A percentile compares a stretch with the other conserved stretches of the same genome.
Evolutionary conservation across 2,113 vertebrate species (phyloP).

Genomic region (Syngnathus floridae): DNA sequence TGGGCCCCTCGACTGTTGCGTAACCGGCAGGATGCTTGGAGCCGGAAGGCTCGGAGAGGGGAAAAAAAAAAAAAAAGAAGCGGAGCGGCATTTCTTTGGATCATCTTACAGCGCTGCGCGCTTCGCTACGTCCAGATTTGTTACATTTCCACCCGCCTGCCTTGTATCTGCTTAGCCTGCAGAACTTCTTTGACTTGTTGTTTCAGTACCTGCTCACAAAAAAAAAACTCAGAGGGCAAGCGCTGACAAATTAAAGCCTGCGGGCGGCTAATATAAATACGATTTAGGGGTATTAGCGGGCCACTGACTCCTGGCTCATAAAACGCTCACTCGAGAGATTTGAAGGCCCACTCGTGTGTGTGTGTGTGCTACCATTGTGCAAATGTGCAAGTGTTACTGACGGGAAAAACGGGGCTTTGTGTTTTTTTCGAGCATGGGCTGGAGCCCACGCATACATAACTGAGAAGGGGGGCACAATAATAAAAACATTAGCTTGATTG

Average conservation of each 20-base stretch:
- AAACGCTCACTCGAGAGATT: background rate
- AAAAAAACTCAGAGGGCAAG: background rate
- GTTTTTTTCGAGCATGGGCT: background rate
- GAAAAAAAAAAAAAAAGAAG: slow-evolving; percentile 9
- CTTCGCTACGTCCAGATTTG: slow-evolving; percentile 10
- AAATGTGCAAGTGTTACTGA: slow-evolving; percentile 1
- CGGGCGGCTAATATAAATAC: background rate
- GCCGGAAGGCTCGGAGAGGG: slow-evolving; percentile 15
- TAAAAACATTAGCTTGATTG: background rate
- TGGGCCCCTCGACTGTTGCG: slow-evolving; percentile 53
- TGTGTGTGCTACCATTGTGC: background rate
- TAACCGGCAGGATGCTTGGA: slow-evolving; percentile 55
- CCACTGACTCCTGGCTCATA: background rate
- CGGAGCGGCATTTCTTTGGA: slow-evolving; percentile 30
- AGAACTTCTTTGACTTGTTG: background rate
- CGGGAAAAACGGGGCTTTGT: background rate
- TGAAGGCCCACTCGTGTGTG: background rate
- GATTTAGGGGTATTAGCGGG: background rate
- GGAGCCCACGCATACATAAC: background rate
- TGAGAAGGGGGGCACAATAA: background rate
- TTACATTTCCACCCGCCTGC: slow-evolving; percentile 12
- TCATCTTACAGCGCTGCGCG: slow-evolving; percentile 23
- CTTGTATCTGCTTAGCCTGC: background rate
- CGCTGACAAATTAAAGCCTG: background rate
- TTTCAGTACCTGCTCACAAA: background rate